Percentiles rank a stretch among this genome's conserved stretches.
Evolutionary conservation across 2,113 vertebrate species (phyloP).

Genomic region (Chunga burmeisteri): DNA sequence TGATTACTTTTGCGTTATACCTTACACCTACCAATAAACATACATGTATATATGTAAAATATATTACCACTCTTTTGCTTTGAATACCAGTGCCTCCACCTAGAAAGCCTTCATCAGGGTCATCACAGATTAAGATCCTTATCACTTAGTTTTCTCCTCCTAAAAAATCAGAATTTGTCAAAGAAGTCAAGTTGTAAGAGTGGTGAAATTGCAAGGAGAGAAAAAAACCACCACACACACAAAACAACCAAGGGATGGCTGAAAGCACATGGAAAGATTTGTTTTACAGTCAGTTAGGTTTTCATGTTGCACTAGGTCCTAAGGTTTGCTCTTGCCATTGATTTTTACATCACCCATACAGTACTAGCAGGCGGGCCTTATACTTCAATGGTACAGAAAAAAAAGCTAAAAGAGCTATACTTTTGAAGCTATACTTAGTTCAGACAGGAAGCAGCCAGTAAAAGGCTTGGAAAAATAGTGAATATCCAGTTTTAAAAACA

Average conservation of each 20-base stretch:
- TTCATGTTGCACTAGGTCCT: not conserved
- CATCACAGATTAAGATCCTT: not conserved
- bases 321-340: not conserved
- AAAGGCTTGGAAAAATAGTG: not conserved
- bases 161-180: not conserved
- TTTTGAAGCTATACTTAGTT: conserved; percentile 46
- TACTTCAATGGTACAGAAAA: not conserved
- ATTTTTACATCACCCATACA: not conserved
- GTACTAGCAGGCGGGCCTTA: not conserved
- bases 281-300: not conserved
- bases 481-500: not conserved
- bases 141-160: not conserved
- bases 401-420: not conserved
- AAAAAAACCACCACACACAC: not conserved
- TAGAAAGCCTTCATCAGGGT: not conserved
- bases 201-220: not conserved
- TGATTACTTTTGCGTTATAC: not conserved
- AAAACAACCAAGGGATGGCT: not conserved
- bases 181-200: not conserved
- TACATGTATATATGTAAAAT: not conserved
- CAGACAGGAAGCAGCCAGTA: conserved; percentile 19
- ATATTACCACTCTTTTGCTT: not conserved
- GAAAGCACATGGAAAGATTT: not conserved
- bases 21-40: not conserved
- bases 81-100: not conserved